Base-by-base conservation (phyloP, 2,888 invertebrate species). In the Drosophila tanythrix region DNA sequence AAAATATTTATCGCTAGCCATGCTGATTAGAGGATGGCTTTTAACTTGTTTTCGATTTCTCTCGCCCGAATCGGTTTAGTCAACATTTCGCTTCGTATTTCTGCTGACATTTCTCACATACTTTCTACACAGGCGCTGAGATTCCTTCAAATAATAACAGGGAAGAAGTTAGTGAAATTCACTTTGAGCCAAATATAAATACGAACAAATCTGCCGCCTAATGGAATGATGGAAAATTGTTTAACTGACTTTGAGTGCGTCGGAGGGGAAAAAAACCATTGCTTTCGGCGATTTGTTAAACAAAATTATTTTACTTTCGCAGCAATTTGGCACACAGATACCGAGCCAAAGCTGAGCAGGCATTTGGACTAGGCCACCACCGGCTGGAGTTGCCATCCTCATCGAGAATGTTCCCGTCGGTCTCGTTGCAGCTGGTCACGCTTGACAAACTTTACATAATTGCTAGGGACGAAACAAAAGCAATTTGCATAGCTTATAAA, bases 401-500 rank as follows among this genome's bases (percentile, higher is more conserved):
- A 38, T 51, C 33, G 58, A 27, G 33, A 13, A n/a, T 27, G 50
- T 27, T 21, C 57, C 50, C 53, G 56, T 60, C 65, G 33, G 13
- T 52, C 50, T 13, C 59, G 46, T 31, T 53, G 67, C 40, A 51
- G 70, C 57, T 77, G 80, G 80, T 78, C 76, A 80, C 70, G 86
- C 83, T 75, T 78, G 64, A 77, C 83, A 83, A 86, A 86, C 83
- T 86, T 86, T 82, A 78, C 87, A 86, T 82, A 82, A 82, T 86
- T 86, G 81, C 75, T 65, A 70, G 77, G 70, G 69, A 67, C 70
- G 62, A 74, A 81, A 77, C 74, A 70, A 80, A 77, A 81, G 80
- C 79, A 79, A 79, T 80, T 81, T 81, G 76, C 82, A 77, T 77
- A 72, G 77, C 81, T 80, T 78, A 68, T 71, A 78, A 78, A 75